phyloP scores from a whole-genome alignment of 2,113 vertebrate species.

The Caretta caretta region DNA sequence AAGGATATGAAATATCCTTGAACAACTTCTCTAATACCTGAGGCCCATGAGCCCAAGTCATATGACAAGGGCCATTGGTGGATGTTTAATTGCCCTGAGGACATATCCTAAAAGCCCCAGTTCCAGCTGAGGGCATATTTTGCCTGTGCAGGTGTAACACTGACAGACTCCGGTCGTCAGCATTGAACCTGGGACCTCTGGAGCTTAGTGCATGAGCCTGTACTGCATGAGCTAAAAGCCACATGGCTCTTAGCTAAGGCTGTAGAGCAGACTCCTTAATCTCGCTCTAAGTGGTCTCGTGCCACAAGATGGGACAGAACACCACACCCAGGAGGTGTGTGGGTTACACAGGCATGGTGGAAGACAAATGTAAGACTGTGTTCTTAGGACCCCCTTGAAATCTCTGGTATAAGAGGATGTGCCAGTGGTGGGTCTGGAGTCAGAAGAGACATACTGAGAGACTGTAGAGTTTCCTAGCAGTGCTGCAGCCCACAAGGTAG shows the following conservation, averaged over 20 bases:
- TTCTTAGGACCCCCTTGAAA: neutral
- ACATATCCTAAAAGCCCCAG: neutral
- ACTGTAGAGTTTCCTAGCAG: neutral
- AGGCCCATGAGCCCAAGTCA: neutral
- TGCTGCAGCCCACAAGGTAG: neutral
- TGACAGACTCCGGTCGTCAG: too few relatives aligned
- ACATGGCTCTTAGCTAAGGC: too few relatives aligned
- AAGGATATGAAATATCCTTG: neutral
- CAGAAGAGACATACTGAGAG: neutral
- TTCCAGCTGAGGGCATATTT: neutral
- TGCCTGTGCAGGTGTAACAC: neutral
- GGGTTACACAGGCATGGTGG: neutral
- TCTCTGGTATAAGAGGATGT: neutral
- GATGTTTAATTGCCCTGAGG: neutral
- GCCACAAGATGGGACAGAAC: too few relatives aligned
- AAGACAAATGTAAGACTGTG: neutral
- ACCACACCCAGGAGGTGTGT: too few relatives aligned
- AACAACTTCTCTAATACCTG: neutral
- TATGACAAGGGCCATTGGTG: neutral
- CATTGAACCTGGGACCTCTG: too few relatives aligned
- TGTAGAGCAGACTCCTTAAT: too few relatives aligned
- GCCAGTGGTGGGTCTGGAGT: neutral
- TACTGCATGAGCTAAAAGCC: too few relatives aligned
- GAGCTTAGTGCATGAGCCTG: too few relatives aligned
- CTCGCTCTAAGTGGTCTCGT: too few relatives aligned